Percentiles rank a stretch among this genome's conserved stretches.
Evolutionary conservation across 2,797 vertebrate species (phyloP).

Genomic region (Sebastes wilsoni): DNA sequence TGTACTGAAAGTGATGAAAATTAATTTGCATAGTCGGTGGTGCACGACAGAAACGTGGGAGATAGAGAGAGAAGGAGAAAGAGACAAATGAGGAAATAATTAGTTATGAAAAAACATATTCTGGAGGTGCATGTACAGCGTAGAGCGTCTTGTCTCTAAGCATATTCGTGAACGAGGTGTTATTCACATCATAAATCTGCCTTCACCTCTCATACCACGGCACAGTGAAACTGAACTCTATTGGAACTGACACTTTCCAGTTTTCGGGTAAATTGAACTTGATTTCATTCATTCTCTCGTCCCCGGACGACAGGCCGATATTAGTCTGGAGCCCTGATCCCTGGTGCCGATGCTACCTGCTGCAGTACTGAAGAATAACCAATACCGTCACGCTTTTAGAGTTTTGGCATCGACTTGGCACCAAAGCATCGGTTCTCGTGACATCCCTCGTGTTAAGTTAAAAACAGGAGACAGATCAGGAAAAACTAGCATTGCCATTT

Average conservation of each 20-base stretch:
- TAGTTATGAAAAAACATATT: not conserved
- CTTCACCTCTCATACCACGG: not conserved
- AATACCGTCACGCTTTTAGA: no score
- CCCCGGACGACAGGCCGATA: no score
- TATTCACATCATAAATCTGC: not conserved
- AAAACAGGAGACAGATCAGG: no score
- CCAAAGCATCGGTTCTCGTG: no score
- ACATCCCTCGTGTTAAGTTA: no score
- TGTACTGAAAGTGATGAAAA: not conserved
- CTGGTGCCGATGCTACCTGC: no score
- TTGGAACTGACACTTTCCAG: not conserved
- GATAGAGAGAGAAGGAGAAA: not conserved
- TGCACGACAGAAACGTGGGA: not conserved
- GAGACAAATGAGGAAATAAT: constrained; percentile 5
- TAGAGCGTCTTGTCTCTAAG: not conserved
- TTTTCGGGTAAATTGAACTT: not conserved
- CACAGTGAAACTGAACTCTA: not conserved
- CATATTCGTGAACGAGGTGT: not conserved
- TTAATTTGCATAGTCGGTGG: not conserved
- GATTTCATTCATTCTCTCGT: not conserved
- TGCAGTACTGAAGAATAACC: no score
- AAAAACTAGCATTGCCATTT: no score
- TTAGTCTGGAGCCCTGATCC: no score
- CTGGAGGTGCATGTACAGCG: not conserved
- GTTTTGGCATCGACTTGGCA: no score